Conservation (phyloP, 53 echinoderm and acorn worm genomes). For the Zoroaster sp. region DNA sequence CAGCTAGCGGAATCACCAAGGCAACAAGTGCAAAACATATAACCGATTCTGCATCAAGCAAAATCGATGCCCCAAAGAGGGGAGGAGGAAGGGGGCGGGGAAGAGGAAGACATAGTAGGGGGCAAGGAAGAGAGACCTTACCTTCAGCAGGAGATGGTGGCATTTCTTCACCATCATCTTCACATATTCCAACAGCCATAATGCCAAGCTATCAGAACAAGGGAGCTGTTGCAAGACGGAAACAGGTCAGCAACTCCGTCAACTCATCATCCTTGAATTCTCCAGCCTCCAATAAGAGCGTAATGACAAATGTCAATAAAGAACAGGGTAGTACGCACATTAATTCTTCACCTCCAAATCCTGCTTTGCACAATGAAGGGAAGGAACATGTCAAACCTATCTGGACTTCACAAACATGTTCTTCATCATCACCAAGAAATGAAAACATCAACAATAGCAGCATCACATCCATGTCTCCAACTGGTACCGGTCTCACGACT, state of each 20-base stretch:
- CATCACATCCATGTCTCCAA: no score
- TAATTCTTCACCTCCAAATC: neutral
- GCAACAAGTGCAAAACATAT: neutral
- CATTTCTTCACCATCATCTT: neutral
- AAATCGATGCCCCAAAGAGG: neutral
- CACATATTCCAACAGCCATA: neutral
- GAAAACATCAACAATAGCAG: no score
- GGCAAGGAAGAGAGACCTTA: neutral
- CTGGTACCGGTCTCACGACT: no score
- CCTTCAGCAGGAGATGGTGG: neutral
- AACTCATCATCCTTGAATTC: neutral
- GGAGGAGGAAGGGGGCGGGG: slow-evolving; percentile 41
- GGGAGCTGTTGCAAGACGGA: slow-evolving; percentile 10
- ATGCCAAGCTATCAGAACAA: slow-evolving; percentile 28
- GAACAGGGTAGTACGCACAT: no score
- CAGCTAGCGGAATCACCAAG: neutral
- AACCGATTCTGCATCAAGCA: neutral
- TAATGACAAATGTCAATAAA: neutral
- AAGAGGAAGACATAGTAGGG: neutral
- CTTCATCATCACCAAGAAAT: neutral
- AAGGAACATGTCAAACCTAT: neutral
- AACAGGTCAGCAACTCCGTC: neutral
- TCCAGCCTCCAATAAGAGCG: neutral
- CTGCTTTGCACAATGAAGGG: neutral
- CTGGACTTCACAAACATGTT: neutral